A percentile compares a stretch with the other conserved stretches of the same genome.
Evolutionary conservation across 2,797 vertebrate genomes (phyloP).

Genomic region (Helicolenus hilgendorfi): DNA sequence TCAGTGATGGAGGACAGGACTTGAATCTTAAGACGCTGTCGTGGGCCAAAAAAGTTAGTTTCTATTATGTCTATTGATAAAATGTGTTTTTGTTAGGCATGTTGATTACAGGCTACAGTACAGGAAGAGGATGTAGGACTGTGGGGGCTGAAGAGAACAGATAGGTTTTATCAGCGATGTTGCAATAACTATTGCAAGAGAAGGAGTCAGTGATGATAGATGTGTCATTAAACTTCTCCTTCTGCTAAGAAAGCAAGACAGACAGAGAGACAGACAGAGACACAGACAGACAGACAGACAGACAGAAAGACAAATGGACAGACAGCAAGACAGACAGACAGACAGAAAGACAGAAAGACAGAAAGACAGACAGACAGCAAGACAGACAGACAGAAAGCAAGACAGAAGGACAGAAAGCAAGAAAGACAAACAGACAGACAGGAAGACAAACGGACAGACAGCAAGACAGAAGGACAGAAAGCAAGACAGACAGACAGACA

Average conservation of each 20-base stretch:
- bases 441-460: too few relatives aligned
- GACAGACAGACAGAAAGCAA: background rate
- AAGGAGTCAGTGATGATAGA: background rate
- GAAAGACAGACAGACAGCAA: too few relatives aligned
- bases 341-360: fast-evolving
- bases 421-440: too few relatives aligned
- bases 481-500: too few relatives aligned
- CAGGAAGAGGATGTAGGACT: background rate
- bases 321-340: background rate
- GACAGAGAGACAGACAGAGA: background rate
- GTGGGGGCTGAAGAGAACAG: background rate
- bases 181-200: background rate
- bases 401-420: too few relatives aligned
- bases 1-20: too few relatives aligned
- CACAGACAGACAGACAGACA: too few relatives aligned
- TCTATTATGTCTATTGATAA: background rate
- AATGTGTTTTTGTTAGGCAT: background rate
- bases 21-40: background rate
- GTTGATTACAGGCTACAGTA: background rate
- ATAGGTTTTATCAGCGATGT: background rate
- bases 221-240: background rate
- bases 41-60: background rate
- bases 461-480: too few relatives aligned
- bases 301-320: too few relatives aligned
- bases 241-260: background rate